Evolutionary conservation across 1,140 invertebrate genomes (phyloP), one percentile per base, ranked within the genome.

Genomic region (Micrasema minimum): DNA sequence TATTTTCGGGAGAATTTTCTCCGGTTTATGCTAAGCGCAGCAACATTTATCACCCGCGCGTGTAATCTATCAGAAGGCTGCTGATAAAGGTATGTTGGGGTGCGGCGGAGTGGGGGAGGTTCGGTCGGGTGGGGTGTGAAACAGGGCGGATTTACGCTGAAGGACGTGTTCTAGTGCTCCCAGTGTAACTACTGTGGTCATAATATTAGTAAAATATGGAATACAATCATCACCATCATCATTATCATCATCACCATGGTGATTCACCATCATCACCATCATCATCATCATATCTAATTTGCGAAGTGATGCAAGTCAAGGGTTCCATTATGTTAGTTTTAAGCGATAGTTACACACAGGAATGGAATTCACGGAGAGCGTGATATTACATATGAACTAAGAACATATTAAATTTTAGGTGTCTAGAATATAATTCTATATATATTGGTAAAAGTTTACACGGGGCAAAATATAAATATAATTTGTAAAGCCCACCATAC

Each of bases 1-100:
- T 59, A 55, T 59, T 59, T 59, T 55, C 38, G 23, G 7, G 18
- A 22, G 2, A 14, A 43, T 59, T 59, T 59, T 35, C 55, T 1
- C 4, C 20, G 43, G 41, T 64, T 64, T 23, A 45, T 46, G 43
- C 11, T 64, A 64, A 64, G 45, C 43, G 43, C 59, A 45, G 59
- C 59, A 14, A 48, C 23, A 64, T 64, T 22, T 46, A 64, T 64
- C 59, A 64, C 59, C 12, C 23, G 22, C 22, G 38, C 7, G 41
- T 4, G 59, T 46, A 64, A 64, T 48, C 59, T 41, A 46, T 64
- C 59, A 45, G 38, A 37, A 5, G 59, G 59, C 22, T 48, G 45
- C 46, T 64, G 59, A 48, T 64, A 46, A 64, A n/a, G 43, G 23
- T 26, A n/a, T n/a, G n/a, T n/a, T n/a, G n/a, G n/a, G n/a, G n/a